phyloP scores from a whole-genome alignment of 2,113 vertebrate species.

The Anguilla rostrata region DNA sequence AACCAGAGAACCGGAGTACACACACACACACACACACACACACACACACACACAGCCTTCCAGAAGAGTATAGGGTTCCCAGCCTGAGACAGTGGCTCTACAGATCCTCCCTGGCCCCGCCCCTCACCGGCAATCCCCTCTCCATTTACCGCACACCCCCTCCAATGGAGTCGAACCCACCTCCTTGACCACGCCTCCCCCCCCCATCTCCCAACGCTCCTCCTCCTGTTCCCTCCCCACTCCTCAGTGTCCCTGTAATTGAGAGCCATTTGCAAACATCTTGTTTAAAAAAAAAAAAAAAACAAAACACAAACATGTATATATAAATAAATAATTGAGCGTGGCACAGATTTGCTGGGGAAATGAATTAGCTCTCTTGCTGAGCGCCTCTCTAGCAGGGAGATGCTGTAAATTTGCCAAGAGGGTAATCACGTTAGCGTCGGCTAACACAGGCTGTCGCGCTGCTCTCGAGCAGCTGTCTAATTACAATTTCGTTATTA shows the following conservation, averaged over 20 bases:
- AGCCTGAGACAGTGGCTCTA: not conserved
- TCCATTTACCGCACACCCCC: not conserved
- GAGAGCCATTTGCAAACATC: conserved; percentile 53
- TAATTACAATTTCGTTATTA: conserved; percentile 98
- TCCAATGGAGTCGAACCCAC: not conserved
- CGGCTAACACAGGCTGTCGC: conserved; percentile 75
- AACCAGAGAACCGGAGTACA: too few species aligned
- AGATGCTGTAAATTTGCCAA: conserved; percentile 68
- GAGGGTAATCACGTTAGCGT: conserved; percentile 78
- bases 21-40: too few species aligned
- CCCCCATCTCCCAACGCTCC: not conserved
- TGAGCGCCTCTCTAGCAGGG: conserved; percentile 37
- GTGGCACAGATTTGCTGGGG: conserved; percentile 45
- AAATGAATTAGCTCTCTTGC: conserved; percentile 36
- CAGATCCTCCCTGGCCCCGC: not conserved
- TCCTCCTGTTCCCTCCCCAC: conserved; percentile 1
- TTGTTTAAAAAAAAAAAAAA: conserved; percentile 52
- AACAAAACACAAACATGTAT: too few species aligned
- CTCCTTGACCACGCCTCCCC: not conserved
- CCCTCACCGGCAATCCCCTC: not conserved
- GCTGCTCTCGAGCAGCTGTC: conserved; percentile 85
- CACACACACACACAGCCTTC: too few species aligned
- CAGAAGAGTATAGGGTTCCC: too few species aligned
- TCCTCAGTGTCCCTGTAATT: conserved; percentile 47
- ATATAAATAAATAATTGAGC: conserved; percentile 6